Evolutionary conservation across 2,113 vertebrate species (phyloP), one percentile per base, ranked within the genome.

Genomic region (Lichenostomus cassidix): DNA sequence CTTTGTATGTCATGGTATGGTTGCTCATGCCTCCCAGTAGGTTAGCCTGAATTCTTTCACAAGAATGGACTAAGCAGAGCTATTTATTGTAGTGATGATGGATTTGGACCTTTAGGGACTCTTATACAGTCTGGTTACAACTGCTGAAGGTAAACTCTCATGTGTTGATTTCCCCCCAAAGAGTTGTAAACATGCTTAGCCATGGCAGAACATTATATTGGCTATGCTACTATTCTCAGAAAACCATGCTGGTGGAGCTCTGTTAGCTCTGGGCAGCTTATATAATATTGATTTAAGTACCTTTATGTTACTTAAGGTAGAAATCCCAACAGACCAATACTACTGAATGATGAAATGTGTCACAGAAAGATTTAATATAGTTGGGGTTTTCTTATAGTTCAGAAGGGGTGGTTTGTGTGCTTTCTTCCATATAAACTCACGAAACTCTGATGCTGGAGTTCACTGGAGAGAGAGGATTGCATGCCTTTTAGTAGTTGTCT

Each of bases 41-140:
- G 15, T 65, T 92, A 85, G 31, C 19, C 53, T 69, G 68, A 86
- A 53, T 83, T 90, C 65, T 76, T 37, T 76, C 50, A 60, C 1
- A 7, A 74, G 87, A 37, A 53, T 71, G 74, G 39, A 71, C 69
- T 88, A 80, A 89, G 60, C 55, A 77, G 46, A 46, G 68, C 39
- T 93, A 33, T 89, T 92, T 92, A 60, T 85, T 85, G 49, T 60
- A 79, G 56, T 41, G 41, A 83, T 73, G 67, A 82, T 78, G 47
- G 52, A 91, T 95, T 78, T 78, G 16, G 44, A 47, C 69, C n/a
- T 87, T 91, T 89, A 84, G 52, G 49, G 47, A 71, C 29, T 87
- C 39, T 70, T 63, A 42, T 1, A 23, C 50, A 82, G 22, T 35
- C 27, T 50, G n/a, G n/a, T 75, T 91, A 91, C 60, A 81, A 12